These are phyloP conservation scores for Myanophis thanlyinensis DNA, from an alignment of 2,113 vertebrate genomes.

Conservation along the genomic window DNA sequence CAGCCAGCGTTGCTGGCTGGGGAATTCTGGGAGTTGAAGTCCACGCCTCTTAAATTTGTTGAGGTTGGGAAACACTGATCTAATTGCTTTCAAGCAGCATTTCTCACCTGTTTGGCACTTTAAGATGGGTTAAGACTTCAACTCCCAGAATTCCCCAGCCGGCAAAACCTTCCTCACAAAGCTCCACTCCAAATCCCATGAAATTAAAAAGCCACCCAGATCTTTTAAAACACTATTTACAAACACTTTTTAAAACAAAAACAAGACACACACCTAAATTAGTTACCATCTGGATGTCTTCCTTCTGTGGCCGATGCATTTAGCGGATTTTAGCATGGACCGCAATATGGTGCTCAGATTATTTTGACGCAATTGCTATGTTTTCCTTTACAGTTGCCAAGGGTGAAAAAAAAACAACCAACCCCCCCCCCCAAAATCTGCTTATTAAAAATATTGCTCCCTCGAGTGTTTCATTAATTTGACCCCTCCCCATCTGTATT, in stretches of 20 bases:
- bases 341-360: constrained; percentile 77
- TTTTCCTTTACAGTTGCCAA: constrained; percentile 79
- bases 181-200: constrained; percentile 50
- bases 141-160: background rate
- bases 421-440: constrained; percentile 62
- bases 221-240: constrained; percentile 76
- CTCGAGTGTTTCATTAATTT: constrained; percentile 84
- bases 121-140: background rate
- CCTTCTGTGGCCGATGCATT: constrained; percentile 76
- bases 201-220: constrained; percentile 82
- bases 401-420: constrained; percentile 52
- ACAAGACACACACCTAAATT: constrained; percentile 67
- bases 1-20: no score
- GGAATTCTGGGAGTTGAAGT: no score
- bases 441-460: constrained; percentile 83
- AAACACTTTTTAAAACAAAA: constrained; percentile 69
- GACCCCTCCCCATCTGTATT: constrained; percentile 64
- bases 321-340: constrained; percentile 69
- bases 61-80: no score
- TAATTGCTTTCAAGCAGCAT: background rate
- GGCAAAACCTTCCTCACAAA: background rate
- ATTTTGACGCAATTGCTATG: constrained; percentile 76
- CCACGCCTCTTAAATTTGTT: no score
- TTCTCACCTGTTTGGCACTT: background rate
- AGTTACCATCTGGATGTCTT: constrained; percentile 70